Conservation (phyloP, 1,140 invertebrate species). For the Rhopalosiphum maidis region DNA sequence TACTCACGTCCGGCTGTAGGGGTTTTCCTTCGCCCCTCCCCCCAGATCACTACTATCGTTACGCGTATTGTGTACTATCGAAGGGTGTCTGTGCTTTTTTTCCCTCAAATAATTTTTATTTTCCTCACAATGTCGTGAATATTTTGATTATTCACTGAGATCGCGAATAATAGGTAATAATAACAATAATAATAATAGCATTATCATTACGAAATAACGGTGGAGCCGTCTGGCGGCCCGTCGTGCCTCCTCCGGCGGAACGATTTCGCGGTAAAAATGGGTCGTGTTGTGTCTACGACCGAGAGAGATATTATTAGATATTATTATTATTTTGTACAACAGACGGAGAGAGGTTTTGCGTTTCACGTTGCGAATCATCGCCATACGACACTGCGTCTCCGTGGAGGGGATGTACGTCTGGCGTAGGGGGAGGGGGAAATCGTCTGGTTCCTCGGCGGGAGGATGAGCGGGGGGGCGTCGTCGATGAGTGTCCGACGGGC, state of each 20-base stretch:
- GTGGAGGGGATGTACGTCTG: not conserved
- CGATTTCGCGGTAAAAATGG: conserved; percentile 18
- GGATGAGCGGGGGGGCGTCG: not conserved
- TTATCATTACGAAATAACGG: conserved; percentile 20
- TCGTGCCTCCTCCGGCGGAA: not conserved
- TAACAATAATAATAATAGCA: not conserved
- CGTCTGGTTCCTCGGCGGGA: not conserved
- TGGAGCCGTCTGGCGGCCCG: not conserved
- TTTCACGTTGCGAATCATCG: not conserved
- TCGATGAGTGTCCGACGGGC: not conserved
- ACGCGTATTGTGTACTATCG: not conserved
- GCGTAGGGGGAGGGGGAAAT: not conserved
- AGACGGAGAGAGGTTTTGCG: not conserved
- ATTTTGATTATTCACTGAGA: not conserved
- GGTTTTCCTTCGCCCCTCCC: not conserved
- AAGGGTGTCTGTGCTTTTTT: not conserved
- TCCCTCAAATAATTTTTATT: not conserved
- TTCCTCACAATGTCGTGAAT: not conserved
- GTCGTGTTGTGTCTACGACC: conserved; percentile 26
- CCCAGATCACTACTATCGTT: not conserved
- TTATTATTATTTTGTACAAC: not conserved
- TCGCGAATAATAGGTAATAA: not conserved
- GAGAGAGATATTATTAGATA: conserved; percentile 10
- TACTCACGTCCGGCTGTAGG: not conserved
- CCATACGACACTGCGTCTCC: not conserved